phyloP scores from a whole-genome alignment of 2,113 vertebrate genomes.

The Saguinus imperator region DNA sequence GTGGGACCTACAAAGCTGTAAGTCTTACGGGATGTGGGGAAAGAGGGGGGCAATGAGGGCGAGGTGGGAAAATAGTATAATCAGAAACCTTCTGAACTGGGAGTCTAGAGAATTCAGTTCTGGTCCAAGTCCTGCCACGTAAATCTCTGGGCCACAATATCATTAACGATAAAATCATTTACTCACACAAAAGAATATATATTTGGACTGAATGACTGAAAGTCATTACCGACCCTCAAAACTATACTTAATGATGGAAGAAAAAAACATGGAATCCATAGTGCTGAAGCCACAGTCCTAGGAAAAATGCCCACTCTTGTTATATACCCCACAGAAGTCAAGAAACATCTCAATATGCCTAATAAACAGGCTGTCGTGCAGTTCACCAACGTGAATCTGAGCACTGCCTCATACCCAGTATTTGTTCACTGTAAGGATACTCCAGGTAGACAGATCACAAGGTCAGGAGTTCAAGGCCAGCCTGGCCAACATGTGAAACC shows the following conservation, averaged over 20 bases:
- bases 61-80: background rate
- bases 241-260: background rate
- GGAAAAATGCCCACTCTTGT: background rate
- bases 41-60: fast-evolving
- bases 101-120: background rate
- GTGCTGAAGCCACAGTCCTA: background rate
- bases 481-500: no score
- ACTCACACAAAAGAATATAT: background rate
- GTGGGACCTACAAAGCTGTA: background rate
- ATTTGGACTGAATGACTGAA: background rate
- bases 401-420: background rate
- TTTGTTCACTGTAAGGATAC: background rate
- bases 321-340: background rate
- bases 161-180: background rate
- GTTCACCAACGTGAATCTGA: background rate
- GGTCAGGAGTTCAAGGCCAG: no score
- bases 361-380: background rate
- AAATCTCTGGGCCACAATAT: background rate
- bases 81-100: background rate
- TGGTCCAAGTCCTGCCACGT: background rate
- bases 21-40: background rate
- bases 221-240: background rate
- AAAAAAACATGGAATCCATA: background rate
- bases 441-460: background rate
- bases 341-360: background rate